These are phyloP conservation scores for Lophotriccus pileatus DNA, from an alignment of 2,797 vertebrate genomes.

Conservation along the genomic window DNA sequence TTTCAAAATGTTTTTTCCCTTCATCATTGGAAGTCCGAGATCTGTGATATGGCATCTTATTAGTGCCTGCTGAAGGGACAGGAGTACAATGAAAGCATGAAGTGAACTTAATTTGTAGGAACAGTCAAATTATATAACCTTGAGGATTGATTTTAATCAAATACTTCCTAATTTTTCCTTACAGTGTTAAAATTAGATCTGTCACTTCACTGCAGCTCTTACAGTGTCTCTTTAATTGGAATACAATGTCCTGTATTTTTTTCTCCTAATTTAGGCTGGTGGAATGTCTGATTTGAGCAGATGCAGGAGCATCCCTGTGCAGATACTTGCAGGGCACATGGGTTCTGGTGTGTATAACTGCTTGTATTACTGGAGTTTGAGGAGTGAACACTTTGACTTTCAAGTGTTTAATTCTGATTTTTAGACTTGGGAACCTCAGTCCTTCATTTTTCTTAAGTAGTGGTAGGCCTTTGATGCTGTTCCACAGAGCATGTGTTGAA, in stretches of 20 bases:
- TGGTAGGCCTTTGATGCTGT: not conserved
- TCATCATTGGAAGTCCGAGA: not conserved
- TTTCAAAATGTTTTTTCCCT: not conserved
- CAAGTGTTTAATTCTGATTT: not conserved
- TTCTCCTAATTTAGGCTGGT: not conserved
- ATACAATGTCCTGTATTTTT: not conserved
- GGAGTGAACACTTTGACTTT: not conserved
- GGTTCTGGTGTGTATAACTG: not conserved
- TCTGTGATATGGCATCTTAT: not conserved
- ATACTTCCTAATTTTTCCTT: conserved; percentile 14
- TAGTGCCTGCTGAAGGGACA: not conserved
- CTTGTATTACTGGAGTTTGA: not conserved
- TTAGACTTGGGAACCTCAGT: not conserved
- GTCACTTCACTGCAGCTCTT: not conserved
- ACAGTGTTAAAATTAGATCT: not conserved
- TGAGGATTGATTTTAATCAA: conserved; percentile 35
- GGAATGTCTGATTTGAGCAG: not conserved
- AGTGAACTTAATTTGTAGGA: not conserved
- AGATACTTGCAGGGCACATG: fast-evolving
- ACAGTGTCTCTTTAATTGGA: not conserved
- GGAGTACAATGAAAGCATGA: not conserved
- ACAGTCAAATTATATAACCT: not conserved
- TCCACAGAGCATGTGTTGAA: fast-evolving
- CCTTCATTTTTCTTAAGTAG: not conserved
- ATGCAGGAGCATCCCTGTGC: not conserved